Evolutionary conservation across 2,888 invertebrate genomes (phyloP).

Genomic region (Oscheius sp.): DNA sequence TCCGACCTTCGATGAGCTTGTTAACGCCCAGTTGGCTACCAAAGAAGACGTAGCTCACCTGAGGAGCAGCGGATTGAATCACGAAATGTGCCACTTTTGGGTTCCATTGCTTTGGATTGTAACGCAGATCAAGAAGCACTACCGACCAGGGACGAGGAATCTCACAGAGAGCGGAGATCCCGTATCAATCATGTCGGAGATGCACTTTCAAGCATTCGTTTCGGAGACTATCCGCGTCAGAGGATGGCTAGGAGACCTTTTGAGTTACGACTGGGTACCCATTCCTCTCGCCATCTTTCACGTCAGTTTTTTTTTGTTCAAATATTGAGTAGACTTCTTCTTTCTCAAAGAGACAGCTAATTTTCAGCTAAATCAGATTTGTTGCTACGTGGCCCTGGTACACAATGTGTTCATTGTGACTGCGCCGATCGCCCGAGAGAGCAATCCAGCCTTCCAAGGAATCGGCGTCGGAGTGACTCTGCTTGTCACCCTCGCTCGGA

Average conservation of each 20-base stretch:
- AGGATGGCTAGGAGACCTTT: slow-evolving; percentile 41
- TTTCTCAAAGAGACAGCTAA: background rate
- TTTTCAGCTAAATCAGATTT: background rate
- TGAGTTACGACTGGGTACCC: slow-evolving; percentile 53
- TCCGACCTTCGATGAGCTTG: slow-evolving; percentile 34
- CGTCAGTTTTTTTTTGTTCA: background rate
- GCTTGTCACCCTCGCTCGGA: slow-evolving; percentile 33
- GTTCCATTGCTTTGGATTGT: slow-evolving; percentile 47
- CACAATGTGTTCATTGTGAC: background rate
- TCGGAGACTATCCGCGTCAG: slow-evolving; percentile 34
- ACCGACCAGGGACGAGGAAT: background rate
- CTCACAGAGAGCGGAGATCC: background rate
- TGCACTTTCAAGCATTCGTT: background rate
- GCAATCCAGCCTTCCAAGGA: background rate
- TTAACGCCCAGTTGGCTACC: slow-evolving; percentile 23
- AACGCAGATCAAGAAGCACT: slow-evolving; percentile 32
- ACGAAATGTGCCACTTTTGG: slow-evolving; percentile 39
- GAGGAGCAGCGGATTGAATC: slow-evolving; percentile 25
- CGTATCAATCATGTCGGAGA: slow-evolving; percentile 7
- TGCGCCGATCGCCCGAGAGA: background rate
- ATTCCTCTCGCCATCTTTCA: slow-evolving; percentile 40
- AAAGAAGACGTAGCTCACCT: slow-evolving; percentile 25
- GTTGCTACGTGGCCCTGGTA: background rate
- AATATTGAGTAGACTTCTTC: background rate
- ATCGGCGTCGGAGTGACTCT: background rate